These are phyloP conservation scores for Euwallacea similis DNA, from an alignment of 1,140 invertebrate genomes.

Conservation along the genomic window DNA sequence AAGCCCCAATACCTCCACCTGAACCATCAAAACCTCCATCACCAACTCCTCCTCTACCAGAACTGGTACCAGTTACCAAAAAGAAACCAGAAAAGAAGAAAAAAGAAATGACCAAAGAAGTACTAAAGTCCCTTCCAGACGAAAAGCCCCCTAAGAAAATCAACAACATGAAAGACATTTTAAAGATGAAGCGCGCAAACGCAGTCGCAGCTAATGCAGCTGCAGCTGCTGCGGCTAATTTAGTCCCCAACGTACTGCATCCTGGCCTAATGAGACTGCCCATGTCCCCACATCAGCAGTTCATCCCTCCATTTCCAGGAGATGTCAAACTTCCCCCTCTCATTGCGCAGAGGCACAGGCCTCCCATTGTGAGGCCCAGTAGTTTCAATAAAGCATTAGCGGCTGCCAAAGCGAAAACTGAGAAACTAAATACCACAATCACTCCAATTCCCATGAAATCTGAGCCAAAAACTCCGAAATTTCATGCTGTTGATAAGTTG, in stretches of 20 bases:
- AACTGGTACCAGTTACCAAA: constrained; percentile 44
- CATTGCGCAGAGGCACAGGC: constrained; percentile 12
- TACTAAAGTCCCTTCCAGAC: constrained; percentile 56
- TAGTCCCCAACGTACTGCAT: background rate
- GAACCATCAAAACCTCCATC: constrained; percentile 57
- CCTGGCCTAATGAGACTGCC: constrained; percentile 4
- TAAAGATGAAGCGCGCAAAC: constrained; percentile 57
- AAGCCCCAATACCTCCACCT: constrained; percentile 69
- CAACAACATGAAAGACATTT: constrained; percentile 58
- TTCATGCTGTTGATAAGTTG: constrained; percentile 64
- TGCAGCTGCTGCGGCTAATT: constrained; percentile 4
- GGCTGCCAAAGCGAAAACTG: constrained; percentile 56
- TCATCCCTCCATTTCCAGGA: constrained; percentile 15
- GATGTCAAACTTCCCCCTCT: constrained; percentile 30
- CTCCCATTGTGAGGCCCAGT: constrained; percentile 18
- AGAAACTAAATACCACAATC: constrained; percentile 54
- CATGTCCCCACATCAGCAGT: background rate
- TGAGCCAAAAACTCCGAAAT: constrained; percentile 21
- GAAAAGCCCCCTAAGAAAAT: constrained; percentile 58
- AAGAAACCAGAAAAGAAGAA: constrained; percentile 61
- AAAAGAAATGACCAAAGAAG: constrained; percentile 64
- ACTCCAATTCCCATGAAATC: constrained; percentile 49
- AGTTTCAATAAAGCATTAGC: constrained; percentile 54
- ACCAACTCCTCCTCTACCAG: constrained; percentile 23
- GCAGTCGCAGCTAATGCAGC: constrained; percentile 43